phyloP scores from a whole-genome alignment of 2,113 vertebrate genomes.

The Seriola aureovittata region DNA sequence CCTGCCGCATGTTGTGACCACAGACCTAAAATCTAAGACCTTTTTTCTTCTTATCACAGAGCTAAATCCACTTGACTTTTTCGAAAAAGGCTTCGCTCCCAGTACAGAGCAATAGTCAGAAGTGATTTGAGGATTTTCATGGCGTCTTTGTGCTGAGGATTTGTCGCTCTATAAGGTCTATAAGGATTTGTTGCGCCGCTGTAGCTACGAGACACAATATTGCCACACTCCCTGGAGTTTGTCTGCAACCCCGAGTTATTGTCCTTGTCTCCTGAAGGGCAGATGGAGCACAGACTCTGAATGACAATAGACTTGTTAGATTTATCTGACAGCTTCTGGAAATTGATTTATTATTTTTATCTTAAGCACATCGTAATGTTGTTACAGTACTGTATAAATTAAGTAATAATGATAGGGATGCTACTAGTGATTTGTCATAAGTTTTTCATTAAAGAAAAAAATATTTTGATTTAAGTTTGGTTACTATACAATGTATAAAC shows the following conservation, averaged over 20 bases:
- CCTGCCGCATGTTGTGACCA: neutral
- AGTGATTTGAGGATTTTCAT: conserved; percentile 5
- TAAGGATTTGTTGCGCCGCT: conserved; percentile 46
- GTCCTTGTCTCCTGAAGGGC: conserved; percentile 59
- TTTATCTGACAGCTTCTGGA: neutral
- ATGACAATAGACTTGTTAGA: conserved; percentile 8
- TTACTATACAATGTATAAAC: too few relatives aligned
- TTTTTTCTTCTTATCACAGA: conserved; percentile 2
- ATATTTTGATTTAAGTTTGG: too few relatives aligned
- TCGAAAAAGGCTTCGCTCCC: neutral
- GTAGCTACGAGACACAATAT: conserved; percentile 34
- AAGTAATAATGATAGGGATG: too few relatives aligned
- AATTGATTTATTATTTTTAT: neutral
- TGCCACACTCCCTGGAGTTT: conserved; percentile 36
- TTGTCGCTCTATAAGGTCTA: conserved; percentile 32
- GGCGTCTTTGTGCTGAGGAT: conserved; percentile 33
- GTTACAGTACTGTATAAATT: neutral
- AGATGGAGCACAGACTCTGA: conserved; percentile 26
- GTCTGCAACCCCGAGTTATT: conserved; percentile 51
- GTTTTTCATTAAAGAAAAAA: too few relatives aligned
- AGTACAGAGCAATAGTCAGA: neutral
- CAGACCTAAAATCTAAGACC: neutral
- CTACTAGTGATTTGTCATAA: too few relatives aligned
- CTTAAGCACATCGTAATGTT: neutral
- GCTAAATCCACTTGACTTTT: conserved; percentile 27